phyloP scores from a whole-genome alignment of 2,113 vertebrate genomes.

The Brienomyrus longianalis region DNA sequence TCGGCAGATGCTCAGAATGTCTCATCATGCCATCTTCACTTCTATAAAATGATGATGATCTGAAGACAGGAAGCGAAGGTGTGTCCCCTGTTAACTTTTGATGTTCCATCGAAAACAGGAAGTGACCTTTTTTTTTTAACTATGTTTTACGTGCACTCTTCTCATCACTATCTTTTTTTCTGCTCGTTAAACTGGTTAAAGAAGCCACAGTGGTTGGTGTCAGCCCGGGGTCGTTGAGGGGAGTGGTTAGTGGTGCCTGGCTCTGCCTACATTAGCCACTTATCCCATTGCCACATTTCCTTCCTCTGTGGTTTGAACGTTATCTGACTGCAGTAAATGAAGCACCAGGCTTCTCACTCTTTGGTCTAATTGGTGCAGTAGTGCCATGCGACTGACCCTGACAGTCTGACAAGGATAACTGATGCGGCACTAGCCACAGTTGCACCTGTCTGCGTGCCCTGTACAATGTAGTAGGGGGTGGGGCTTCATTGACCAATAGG shows the following conservation, averaged over 20 bases:
- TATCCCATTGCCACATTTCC: neutral
- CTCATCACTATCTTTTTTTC: neutral
- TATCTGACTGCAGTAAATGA: neutral
- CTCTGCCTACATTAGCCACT: neutral
- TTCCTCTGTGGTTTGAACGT: neutral
- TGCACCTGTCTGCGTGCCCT: neutral
- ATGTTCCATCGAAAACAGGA: neutral
- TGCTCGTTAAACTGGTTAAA: neutral
- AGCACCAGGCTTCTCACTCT: neutral
- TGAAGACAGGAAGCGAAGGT: neutral
- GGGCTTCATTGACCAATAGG: neutral
- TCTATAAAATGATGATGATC: neutral
- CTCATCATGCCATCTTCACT: neutral
- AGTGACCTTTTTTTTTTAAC: neutral
- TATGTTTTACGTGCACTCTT: neutral
- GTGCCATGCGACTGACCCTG: neutral
- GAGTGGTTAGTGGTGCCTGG: neutral
- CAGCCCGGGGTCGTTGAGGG: neutral
- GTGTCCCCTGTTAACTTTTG: neutral
- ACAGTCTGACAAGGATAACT: neutral
- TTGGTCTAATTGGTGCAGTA: neutral
- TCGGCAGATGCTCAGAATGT: neutral
- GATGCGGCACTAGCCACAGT: neutral
- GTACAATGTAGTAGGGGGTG: neutral
- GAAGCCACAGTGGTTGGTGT: neutral